Evolutionary conservation across 2,888 invertebrate species (phyloP), one percentile per base, ranked within the genome.

Genomic region (Panzeria rudis): DNA sequence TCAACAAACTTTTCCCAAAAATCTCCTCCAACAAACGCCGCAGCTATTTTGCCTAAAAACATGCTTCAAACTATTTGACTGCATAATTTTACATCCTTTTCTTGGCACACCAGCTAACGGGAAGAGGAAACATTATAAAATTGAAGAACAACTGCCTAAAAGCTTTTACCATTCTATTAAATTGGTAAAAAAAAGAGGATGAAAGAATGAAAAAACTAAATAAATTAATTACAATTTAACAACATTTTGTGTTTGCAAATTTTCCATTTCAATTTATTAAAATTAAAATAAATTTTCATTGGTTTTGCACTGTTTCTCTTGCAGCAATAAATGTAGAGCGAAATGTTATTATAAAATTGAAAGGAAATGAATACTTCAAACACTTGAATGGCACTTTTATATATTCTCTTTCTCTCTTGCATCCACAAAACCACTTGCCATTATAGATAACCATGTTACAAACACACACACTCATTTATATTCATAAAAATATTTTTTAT

Each of bases 291-390:
- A 76, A 61, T 59, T 68, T 47, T 17, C n/a, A 23, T 23, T 75
- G 23, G 25, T 7, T 29, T 29, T 20, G 0, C 23, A n/a, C 35
- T 25, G n/a, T 47, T 13, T 6, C 11, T 54, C 2, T 7, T 17
- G 47, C 8, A 47, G 17, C 17, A n/a, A 47, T 20, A 69, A 68
- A 38, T 38, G 50, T 23, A 44, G 32, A 32, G 44, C 25, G 17
- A 50, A 66, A 61, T 50, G 59, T 50, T 68, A 47, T 50, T 50
- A 50, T 29, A 64, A 72, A 72, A 47, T 72, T 56, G 35, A 76
- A 80, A 84, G 84, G 84, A 84, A 84, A 84, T 77, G 80, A 84
- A 80, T 76, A 71, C 79, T 84, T 59, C 52, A 80, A 80, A 72
- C 76, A 76, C 76, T 84, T 80, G 84, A 80, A 76, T 71, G 62